A percentile compares a stretch with the other conserved stretches of the same genome.
Conservation (phyloP, 2,888 invertebrate species). For the Abrostola triplasia region DNA sequence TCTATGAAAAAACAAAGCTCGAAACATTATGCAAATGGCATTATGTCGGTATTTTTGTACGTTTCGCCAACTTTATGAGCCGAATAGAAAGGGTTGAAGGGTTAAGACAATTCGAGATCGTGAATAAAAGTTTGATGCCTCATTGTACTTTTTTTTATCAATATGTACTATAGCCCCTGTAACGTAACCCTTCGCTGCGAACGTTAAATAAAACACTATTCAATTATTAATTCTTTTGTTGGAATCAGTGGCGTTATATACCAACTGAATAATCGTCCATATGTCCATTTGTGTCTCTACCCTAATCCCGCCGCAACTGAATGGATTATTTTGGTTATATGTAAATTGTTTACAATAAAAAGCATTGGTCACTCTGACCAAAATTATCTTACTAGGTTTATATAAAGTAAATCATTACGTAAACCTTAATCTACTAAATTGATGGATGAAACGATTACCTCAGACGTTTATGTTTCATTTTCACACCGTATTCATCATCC, state of each 20-base stretch:
- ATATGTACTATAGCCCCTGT: slow-evolving; percentile 63
- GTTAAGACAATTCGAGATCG: slow-evolving; percentile 81
- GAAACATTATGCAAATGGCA: slow-evolving; percentile 88
- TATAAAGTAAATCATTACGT: background rate
- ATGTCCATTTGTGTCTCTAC: slow-evolving; percentile 21
- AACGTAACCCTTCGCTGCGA: slow-evolving; percentile 47
- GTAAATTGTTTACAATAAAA: background rate
- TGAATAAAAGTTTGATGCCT: slow-evolving; percentile 77
- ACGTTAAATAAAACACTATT: slow-evolving; percentile 50
- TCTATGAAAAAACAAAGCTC: slow-evolving; percentile 87
- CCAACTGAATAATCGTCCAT: slow-evolving; percentile 20
- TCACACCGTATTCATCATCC: slow-evolving; percentile 39
- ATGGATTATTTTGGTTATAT: slow-evolving; percentile 3
- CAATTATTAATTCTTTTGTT: slow-evolving; percentile 52
- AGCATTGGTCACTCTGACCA: background rate
- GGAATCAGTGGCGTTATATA: slow-evolving; percentile 31
- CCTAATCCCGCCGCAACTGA: slow-evolving; percentile 1
- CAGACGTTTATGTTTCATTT: slow-evolving; percentile 24
- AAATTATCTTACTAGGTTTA: background rate
- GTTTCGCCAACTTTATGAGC: slow-evolving; percentile 85
- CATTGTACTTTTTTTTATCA: slow-evolving; percentile 75
- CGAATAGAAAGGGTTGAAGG: slow-evolving; percentile 84
- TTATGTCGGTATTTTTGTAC: slow-evolving; percentile 87
- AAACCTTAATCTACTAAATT: background rate
- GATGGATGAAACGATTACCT: slow-evolving; percentile 12